Conservation (phyloP, 2,113 vertebrate genomes). For the Phoxinus phoxinus region DNA sequence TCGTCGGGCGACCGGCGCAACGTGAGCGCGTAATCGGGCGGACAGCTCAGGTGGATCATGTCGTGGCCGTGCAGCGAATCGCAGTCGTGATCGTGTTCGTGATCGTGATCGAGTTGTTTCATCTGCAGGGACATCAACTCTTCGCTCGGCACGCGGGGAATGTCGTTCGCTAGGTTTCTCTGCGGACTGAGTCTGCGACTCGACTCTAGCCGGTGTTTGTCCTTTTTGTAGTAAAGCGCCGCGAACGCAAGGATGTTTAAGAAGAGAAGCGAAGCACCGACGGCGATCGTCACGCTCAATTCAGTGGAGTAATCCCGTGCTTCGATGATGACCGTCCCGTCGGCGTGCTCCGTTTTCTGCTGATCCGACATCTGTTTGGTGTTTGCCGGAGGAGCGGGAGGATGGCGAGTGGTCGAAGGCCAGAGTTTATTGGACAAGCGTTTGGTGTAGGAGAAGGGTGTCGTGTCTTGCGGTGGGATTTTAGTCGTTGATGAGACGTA, state of each 20-base stretch:
- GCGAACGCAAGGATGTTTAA: constrained; percentile 96
- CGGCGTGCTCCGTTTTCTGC: constrained; percentile 76
- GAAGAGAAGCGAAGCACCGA: constrained; percentile 92
- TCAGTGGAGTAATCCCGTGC: constrained; percentile 93
- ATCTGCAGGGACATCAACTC: constrained; percentile 94
- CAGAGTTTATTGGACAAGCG: constrained; percentile 86
- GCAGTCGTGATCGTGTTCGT: constrained; percentile 87
- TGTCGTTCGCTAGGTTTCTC: constrained; percentile 83
- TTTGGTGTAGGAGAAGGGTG: constrained; percentile 89
- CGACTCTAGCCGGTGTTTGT: constrained; percentile 90
- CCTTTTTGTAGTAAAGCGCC: constrained; percentile 94
- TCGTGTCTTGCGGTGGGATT: constrained; percentile 92
- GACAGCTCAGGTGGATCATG: constrained; percentile 88
- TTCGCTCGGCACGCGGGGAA: constrained; percentile 89
- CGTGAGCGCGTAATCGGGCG: constrained; percentile 93
- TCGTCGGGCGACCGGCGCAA: constrained; percentile 92
- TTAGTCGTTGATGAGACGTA: constrained; percentile 95
- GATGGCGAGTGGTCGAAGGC: constrained; percentile 83
- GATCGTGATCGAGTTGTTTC: constrained; percentile 92
- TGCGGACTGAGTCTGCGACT: constrained; percentile 89
- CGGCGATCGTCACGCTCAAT: constrained; percentile 94
- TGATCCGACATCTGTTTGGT: constrained; percentile 68
- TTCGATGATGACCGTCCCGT: constrained; percentile 82
- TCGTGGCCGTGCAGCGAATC: constrained; percentile 87
- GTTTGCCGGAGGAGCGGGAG: constrained; percentile 76